Conservation (phyloP, 2,797 vertebrate genomes). For the Catostomus latipinnis region DNA sequence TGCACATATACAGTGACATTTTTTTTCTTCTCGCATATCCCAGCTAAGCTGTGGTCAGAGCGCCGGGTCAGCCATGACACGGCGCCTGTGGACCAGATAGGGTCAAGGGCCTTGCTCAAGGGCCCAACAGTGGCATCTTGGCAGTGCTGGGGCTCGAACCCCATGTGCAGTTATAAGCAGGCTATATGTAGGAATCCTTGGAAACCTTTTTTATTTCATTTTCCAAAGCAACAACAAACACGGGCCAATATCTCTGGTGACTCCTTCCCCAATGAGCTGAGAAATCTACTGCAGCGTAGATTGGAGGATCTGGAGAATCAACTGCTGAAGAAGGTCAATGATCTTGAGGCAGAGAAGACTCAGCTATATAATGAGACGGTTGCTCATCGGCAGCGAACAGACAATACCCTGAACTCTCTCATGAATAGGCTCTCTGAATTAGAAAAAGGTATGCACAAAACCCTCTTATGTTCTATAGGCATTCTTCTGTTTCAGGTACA, state of each 20-base stretch:
- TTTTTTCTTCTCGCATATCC: no score
- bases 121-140: no score
- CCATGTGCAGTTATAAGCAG: background rate
- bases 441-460: constrained; percentile 85
- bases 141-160: no score
- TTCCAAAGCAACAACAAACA: constrained; percentile 86
- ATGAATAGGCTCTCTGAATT: constrained; percentile 92
- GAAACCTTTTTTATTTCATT: background rate
- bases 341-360: constrained; percentile 92
- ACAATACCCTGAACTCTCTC: constrained; percentile 87
- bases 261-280: constrained; percentile 86
- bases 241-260: constrained; percentile 85
- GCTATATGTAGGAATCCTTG: background rate
- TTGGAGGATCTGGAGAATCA: constrained; percentile 92
- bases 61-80: no score
- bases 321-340: constrained; percentile 90
- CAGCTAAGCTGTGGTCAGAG: no score
- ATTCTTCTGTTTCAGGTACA: background rate
- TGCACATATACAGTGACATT: no score
- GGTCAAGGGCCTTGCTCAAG: no score
- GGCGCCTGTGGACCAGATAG: no score
- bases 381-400: constrained; percentile 90
- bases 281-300: constrained; percentile 89
- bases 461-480: background rate
- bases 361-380: constrained; percentile 93